These are phyloP conservation scores for Miichthys miiuy DNA, from an alignment of 2,797 vertebrate species.

Conservation along the genomic window DNA sequence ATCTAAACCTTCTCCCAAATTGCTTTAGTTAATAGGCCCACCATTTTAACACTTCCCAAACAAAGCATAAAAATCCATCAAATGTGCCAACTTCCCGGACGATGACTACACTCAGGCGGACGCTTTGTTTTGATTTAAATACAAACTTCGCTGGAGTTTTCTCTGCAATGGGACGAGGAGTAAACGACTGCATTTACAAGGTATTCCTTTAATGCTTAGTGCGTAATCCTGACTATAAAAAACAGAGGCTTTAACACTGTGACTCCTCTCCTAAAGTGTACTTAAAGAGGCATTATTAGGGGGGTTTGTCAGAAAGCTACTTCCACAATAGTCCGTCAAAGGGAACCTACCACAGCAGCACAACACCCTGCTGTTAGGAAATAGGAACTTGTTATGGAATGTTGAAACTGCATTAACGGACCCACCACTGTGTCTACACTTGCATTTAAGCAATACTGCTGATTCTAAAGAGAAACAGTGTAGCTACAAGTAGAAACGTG, in stretches of 20 bases:
- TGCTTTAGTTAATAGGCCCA: neutral
- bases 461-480: constrained; percentile 4
- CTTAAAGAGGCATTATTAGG: neutral
- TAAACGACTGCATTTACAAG: neutral
- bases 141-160: neutral
- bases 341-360: constrained; percentile 33
- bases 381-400: constrained; percentile 71
- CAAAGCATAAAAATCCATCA: constrained; percentile 7
- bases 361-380: constrained; percentile 63
- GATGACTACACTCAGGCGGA: neutral
- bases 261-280: neutral
- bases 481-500: constrained; percentile 26
- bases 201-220: neutral
- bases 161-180: neutral
- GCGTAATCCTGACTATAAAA: neutral
- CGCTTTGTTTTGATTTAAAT: neutral
- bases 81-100: neutral
- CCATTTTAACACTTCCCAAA: constrained; percentile 4
- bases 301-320: constrained; percentile 38
- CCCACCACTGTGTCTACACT: constrained; percentile 37
- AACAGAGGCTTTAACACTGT: neutral
- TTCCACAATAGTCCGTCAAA: constrained; percentile 60
- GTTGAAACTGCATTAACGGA: constrained; percentile 62
- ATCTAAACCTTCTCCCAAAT: neutral
- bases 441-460: constrained; percentile 32